Conservation (phyloP, 2,797 vertebrate species). For the Sebastes hubbsi region DNA sequence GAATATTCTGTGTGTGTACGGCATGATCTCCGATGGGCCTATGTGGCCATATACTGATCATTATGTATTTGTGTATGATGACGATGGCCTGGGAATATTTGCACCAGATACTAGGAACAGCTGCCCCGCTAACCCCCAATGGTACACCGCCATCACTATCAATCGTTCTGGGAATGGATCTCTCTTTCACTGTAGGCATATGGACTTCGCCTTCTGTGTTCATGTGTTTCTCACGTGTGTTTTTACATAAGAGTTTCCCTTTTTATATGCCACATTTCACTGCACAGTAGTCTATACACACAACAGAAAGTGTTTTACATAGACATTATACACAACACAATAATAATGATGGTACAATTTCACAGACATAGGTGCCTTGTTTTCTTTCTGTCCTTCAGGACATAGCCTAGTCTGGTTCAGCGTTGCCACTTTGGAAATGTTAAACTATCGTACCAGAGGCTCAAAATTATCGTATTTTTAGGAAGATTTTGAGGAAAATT, state of each 20-base stretch:
- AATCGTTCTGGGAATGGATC: constrained; percentile 45
- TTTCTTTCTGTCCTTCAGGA: neutral
- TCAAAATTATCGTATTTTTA: too few species aligned
- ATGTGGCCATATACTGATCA: constrained; percentile 55
- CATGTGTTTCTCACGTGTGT: neutral
- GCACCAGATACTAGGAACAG: constrained; percentile 53
- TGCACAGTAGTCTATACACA: neutral
- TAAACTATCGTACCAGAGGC: too few species aligned
- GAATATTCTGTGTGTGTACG: constrained; percentile 44
- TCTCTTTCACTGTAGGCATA: constrained; percentile 18
- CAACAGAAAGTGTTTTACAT: neutral
- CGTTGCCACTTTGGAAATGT: too few species aligned
- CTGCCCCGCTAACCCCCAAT: constrained; percentile 46
- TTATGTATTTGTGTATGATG: constrained; percentile 62
- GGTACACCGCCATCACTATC: constrained; percentile 61
- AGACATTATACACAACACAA: neutral
- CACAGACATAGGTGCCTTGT: neutral
- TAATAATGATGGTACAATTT: neutral
- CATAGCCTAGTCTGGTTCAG: neutral
- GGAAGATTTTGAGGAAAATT: too few species aligned
- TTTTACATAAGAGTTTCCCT: neutral
- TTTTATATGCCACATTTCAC: neutral
- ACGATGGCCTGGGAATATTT: constrained; percentile 62
- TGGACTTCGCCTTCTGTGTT: constrained; percentile 8
- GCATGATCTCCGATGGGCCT: constrained; percentile 33